phyloP scores from a whole-genome alignment of 2,797 vertebrate genomes.

The Sorex maritimensis region DNA sequence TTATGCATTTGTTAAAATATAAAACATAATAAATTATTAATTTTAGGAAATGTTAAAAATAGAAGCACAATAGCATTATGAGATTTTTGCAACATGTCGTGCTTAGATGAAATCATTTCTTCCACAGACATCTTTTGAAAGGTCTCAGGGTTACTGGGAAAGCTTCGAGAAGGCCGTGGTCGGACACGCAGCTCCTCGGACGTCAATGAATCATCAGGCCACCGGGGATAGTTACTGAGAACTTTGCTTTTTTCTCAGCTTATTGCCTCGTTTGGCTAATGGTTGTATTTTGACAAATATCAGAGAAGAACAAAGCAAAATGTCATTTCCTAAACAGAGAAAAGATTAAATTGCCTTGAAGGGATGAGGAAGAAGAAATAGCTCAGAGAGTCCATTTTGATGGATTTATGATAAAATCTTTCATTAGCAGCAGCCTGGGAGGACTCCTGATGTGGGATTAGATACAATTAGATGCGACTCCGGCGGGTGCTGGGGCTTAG shows the following conservation, averaged over 20 bases:
- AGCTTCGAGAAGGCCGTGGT: neutral
- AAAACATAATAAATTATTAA: conserved; percentile 69
- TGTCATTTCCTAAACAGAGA: neutral
- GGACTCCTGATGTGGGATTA: conserved; percentile 42
- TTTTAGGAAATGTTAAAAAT: conserved; percentile 37
- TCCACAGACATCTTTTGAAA: neutral
- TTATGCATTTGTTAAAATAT: conserved; percentile 63
- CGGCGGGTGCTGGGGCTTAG: neutral
- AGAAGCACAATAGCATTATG: conserved; percentile 29
- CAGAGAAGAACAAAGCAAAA: conserved; percentile 19
- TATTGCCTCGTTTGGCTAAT: neutral
- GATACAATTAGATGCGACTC: neutral
- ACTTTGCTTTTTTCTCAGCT: neutral
- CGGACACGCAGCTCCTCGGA: neutral
- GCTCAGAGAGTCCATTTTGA: neutral
- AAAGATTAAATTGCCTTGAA: conserved; percentile 14
- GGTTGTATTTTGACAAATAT: conserved; percentile 4
- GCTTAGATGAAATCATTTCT: conserved; percentile 48
- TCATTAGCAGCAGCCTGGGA: conserved; percentile 11
- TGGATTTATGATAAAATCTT: conserved; percentile 47
- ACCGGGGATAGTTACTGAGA: neutral
- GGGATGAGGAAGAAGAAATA: neutral
- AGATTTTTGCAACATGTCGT: conserved; percentile 44
- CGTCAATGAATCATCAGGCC: neutral
- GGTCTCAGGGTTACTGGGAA: neutral